Evolutionary conservation across 2,113 vertebrate genomes (phyloP).

Genomic region (Phyllostomus hastatus): DNA sequence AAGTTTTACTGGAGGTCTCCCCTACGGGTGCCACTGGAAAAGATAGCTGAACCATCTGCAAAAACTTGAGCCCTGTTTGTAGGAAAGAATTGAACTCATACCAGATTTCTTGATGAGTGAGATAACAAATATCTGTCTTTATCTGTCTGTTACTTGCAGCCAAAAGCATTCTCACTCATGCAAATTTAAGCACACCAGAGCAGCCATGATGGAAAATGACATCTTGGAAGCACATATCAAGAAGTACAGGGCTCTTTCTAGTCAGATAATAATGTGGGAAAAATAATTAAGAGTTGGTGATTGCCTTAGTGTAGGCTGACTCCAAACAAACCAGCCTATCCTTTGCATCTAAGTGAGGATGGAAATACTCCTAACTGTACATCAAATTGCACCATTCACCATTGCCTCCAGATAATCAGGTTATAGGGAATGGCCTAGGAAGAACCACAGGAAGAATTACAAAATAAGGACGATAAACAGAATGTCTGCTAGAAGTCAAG

Average conservation of each 20-base stretch:
- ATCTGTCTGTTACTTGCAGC: neutral
- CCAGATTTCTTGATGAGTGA: neutral
- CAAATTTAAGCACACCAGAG: neutral
- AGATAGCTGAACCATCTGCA: neutral
- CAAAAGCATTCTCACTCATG: neutral
- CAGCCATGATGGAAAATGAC: neutral
- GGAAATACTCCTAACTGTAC: neutral
- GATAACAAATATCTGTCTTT: neutral
- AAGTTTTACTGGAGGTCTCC: neutral
- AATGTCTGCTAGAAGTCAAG: conserved; percentile 46
- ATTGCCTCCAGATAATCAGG: neutral
- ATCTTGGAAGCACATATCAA: neutral
- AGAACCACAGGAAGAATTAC: neutral
- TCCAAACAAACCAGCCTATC: neutral
- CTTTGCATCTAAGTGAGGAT: neutral
- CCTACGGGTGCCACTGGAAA: neutral
- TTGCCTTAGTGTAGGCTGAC: neutral
- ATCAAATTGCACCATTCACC: neutral
- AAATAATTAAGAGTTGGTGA: neutral
- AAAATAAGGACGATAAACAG: conserved; percentile 54
- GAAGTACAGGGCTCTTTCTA: neutral
- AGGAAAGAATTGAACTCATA: neutral
- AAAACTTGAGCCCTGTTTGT: neutral
- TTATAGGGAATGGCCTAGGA: neutral
- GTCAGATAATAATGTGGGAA: neutral